phyloP scores from a whole-genome alignment of 1,140 invertebrate genomes.

The Maniola jurtina region DNA sequence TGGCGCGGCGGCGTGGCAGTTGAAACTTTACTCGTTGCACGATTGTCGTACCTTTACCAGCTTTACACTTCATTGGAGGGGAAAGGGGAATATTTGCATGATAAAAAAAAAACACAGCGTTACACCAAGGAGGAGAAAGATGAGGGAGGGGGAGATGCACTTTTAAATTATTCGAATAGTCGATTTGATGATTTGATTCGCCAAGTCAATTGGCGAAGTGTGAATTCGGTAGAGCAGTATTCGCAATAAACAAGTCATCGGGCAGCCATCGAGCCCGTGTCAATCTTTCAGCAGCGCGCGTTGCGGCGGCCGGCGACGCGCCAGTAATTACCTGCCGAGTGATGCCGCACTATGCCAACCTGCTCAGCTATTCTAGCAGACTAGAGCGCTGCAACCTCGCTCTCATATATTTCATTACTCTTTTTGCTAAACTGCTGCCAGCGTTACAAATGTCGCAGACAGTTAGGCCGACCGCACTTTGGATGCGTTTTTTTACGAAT shows the following conservation, averaged over 20 bases:
- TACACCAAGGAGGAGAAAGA: neutral
- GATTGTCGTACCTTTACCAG: no score
- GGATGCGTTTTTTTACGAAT: no score
- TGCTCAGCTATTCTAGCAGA: slow-evolving; percentile 36
- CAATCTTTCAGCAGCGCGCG: slow-evolving; percentile 61
- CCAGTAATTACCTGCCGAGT: slow-evolving; percentile 69
- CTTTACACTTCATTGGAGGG: no score
- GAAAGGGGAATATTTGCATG: no score
- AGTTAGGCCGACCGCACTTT: no score
- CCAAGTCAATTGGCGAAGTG: slow-evolving; percentile 46
- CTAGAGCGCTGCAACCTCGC: slow-evolving; percentile 27
- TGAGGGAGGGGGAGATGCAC: neutral
- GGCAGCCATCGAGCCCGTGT: slow-evolving; percentile 46
- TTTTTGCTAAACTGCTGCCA: slow-evolving; percentile 16
- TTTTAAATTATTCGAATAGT: slow-evolving; percentile 13
- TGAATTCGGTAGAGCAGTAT: slow-evolving; percentile 43
- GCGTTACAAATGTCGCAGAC: slow-evolving; percentile 20
- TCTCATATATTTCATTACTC: slow-evolving; percentile 23
- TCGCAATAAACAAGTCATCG: slow-evolving; percentile 57
- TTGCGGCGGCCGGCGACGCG: slow-evolving; percentile 47
- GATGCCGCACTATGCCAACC: slow-evolving; percentile 43
- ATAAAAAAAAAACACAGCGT: no score
- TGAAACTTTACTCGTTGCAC: no score
- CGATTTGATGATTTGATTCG: slow-evolving; percentile 20
- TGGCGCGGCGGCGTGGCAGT: no score